Base-by-base conservation (phyloP, 2,888 invertebrate species). In the Lycophotia porphyrea region DNA sequence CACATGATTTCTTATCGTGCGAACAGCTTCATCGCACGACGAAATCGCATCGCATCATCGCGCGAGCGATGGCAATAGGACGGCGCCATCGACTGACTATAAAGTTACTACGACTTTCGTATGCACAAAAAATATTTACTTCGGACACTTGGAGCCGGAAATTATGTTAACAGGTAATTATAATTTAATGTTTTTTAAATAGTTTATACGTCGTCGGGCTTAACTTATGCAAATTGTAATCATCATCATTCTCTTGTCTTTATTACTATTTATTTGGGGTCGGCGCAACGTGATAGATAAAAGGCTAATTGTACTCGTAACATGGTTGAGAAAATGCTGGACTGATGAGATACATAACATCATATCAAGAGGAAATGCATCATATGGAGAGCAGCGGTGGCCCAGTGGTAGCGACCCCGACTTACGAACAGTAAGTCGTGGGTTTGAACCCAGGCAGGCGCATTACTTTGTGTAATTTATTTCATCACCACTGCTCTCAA, bases 21-120 rank as follows among this genome's bases (percentile, higher is more conserved):
- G n/a, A n/a, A n/a, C n/a, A n/a, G n/a, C n/a, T n/a, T n/a, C n/a
- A n/a, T n/a, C n/a, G n/a, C n/a, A n/a, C n/a, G n/a, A n/a, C n/a
- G n/a, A n/a, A n/a, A n/a, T n/a, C n/a, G n/a, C n/a, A n/a, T n/a
- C n/a, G n/a, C n/a, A n/a, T n/a, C n/a, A n/a, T n/a, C n/a, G n/a
- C n/a, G n/a, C n/a, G n/a, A n/a, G n/a, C n/a, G n/a, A n/a, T n/a
- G n/a, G n/a, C n/a, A n/a, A n/a, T n/a, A n/a, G n/a, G n/a, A n/a
- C n/a, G n/a, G n/a, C n/a, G n/a, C n/a, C n/a, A 73, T 52, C 63
- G n/a, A 76, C 63, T 69, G 42, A 39, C 55, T 39, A 78, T 74
- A 76, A 72, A 39, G n/a, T 75, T 60, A 49, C 34, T 64, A 73
- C 52, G 49, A 65, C 65, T 79, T 84, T 75, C 75, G 71, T 73